These are phyloP conservation scores for Lepus townsendii DNA, from an alignment of 2,797 vertebrate species.

Conservation along the genomic window DNA sequence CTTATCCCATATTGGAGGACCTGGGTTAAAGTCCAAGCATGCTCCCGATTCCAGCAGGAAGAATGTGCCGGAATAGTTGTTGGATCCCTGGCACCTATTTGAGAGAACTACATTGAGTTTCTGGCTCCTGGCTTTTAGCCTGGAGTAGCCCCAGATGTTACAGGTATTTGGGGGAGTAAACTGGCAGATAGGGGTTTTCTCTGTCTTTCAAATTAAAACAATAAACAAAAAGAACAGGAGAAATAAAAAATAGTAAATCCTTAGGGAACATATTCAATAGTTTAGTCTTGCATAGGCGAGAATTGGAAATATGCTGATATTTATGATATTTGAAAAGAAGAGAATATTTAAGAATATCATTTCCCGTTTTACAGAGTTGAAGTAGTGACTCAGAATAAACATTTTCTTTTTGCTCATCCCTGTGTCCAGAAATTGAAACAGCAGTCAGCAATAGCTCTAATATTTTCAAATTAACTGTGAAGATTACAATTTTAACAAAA, in stretches of 20 bases:
- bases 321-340: not conserved
- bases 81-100: too few species aligned
- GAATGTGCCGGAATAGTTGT: too few species aligned
- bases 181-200: too few species aligned
- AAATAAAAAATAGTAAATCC: not conserved
- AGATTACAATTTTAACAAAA: conserved; percentile 36
- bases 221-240: not conserved
- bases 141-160: too few species aligned
- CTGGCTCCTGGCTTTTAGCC: too few species aligned
- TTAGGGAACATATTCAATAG: not conserved
- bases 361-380: not conserved
- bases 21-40: too few species aligned
- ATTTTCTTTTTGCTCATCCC: not conserved
- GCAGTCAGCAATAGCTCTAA: not conserved
- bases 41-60: too few species aligned
- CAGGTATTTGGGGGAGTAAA: too few species aligned
- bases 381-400: not conserved
- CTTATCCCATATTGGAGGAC: too few species aligned
- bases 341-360: not conserved
- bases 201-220: too few species aligned
- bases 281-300: not conserved
- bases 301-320: not conserved
- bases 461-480: conserved; percentile 14
- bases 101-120: too few species aligned
- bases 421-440: conserved; percentile 5